Conservation (phyloP, 2,888 invertebrate species). For the Odiellus spinosus region DNA sequence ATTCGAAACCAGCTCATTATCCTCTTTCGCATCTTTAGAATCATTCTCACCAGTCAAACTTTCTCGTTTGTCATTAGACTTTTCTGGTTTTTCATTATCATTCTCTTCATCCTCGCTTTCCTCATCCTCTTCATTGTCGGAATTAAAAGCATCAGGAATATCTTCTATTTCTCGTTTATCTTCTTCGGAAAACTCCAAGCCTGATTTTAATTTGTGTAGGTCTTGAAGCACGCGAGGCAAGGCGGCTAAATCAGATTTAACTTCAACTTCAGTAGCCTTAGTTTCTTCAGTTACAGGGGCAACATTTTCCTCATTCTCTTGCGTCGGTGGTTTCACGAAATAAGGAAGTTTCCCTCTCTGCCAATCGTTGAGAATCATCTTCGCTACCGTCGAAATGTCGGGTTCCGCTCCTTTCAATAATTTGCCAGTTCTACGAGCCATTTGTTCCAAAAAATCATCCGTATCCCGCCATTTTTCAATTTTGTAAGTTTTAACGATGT, state of each 20-base stretch:
- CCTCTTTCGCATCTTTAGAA: no score
- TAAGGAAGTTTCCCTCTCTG: constrained; percentile 94
- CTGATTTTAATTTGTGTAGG: constrained; percentile 28
- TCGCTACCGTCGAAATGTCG: constrained; percentile 68
- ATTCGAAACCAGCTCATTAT: no score
- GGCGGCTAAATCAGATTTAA: neutral
- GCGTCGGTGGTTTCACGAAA: constrained; percentile 65
- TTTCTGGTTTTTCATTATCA: no score
- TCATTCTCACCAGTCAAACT: no score
- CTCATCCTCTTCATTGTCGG: no score
- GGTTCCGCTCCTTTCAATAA: constrained; percentile 94
- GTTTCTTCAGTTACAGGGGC: neutral
- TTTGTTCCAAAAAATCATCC: constrained; percentile 76
- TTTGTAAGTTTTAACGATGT: constrained; percentile 78
- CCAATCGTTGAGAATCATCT: constrained; percentile 96
- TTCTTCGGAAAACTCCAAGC: constrained; percentile 28
- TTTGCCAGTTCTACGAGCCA: constrained; percentile 73
- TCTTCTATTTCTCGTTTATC: constrained; percentile 24
- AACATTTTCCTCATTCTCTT: constrained; percentile 3
- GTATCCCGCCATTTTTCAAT: constrained; percentile 61
- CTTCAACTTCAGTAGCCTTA: neutral
- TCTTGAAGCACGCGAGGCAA: constrained; percentile 26
- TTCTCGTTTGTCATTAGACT: no score
- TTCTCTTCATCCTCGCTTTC: no score
- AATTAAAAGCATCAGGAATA: no score